These are phyloP conservation scores for Mormyrus hasselquistii DNA, from an alignment of 2,797 vertebrate genomes.

Conservation along the genomic window DNA sequence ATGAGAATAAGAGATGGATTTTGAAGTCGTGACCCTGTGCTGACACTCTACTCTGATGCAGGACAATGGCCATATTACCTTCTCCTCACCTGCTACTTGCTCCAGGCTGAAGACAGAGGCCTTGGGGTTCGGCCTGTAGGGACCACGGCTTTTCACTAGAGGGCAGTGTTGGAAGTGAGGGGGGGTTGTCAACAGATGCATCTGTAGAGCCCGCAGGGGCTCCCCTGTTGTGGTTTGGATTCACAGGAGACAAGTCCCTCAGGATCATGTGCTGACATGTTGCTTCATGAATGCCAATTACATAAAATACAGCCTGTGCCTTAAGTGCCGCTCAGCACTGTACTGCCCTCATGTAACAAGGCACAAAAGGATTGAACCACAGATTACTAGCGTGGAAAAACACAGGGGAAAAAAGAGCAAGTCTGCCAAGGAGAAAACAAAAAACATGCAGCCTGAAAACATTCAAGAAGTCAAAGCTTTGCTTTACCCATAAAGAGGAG, in stretches of 20 bases:
- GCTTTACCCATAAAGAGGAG: not conserved
- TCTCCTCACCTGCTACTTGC: not conserved
- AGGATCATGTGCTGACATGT: not conserved
- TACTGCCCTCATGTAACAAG: not conserved
- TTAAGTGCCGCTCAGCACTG: not conserved
- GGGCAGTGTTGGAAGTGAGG: not conserved
- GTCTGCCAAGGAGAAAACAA: not conserved
- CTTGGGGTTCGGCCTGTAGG: not conserved
- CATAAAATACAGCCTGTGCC: not conserved
- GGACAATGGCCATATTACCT: not conserved
- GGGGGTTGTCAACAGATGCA: not conserved
- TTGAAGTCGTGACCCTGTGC: not conserved
- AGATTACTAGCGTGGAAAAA: not conserved
- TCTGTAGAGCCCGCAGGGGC: not conserved
- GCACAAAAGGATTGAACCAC: not conserved
- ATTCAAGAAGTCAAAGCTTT: not conserved
- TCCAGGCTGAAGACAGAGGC: not conserved
- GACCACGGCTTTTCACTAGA: constrained; percentile 10
- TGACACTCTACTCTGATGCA: not conserved
- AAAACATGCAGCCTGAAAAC: not conserved
- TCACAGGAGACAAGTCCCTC: not conserved
- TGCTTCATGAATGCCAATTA: constrained; percentile 16
- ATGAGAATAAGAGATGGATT: not conserved
- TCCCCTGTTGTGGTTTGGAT: constrained; percentile 4
- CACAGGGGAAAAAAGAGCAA: not conserved